Conservation (phyloP, 2,888 invertebrate genomes). For the Clivina fossor region DNA sequence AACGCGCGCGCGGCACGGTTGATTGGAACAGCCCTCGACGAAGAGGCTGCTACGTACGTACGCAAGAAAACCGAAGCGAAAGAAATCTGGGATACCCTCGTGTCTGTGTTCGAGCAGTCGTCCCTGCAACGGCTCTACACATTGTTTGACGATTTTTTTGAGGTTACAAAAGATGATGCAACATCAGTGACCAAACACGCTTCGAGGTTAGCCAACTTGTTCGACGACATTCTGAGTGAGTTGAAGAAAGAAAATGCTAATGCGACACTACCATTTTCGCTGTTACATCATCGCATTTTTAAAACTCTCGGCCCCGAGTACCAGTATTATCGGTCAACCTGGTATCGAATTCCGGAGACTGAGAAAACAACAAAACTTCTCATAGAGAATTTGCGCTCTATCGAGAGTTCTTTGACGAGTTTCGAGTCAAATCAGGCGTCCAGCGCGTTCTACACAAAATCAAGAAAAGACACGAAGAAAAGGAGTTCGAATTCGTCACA, state of each 20-base stretch:
- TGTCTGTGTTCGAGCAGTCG: slow-evolving; percentile 38
- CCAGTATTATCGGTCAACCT: slow-evolving; percentile 38
- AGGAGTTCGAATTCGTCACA: background rate
- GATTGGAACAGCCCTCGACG: slow-evolving; percentile 38
- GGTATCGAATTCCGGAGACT: slow-evolving; percentile 35
- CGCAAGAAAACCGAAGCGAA: slow-evolving; percentile 34
- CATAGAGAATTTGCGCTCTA: slow-evolving; percentile 37
- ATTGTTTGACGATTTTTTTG: slow-evolving; percentile 37
- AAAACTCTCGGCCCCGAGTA: slow-evolving; percentile 38
- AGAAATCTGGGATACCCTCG: slow-evolving; percentile 32
- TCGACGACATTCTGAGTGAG: slow-evolving; percentile 37
- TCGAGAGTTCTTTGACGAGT: slow-evolving; percentile 36
- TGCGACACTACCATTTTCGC: slow-evolving; percentile 35
- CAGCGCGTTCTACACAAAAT: slow-evolving; percentile 8
- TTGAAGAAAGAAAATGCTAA: slow-evolving; percentile 33
- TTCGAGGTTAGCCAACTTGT: slow-evolving; percentile 33
- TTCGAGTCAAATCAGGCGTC: slow-evolving; percentile 21
- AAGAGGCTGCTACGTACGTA: slow-evolving; percentile 36
- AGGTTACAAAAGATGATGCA: slow-evolving; percentile 26
- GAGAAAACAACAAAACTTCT: slow-evolving; percentile 38
- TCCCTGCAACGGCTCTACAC: slow-evolving; percentile 39
- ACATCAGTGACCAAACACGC: slow-evolving; percentile 34
- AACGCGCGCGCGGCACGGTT: slow-evolving; percentile 37
- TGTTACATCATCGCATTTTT: slow-evolving; percentile 40
- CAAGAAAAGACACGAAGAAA: background rate